Percentiles rank a stretch among this genome's conserved stretches.
Conservation (phyloP, 2,888 invertebrate genomes). For the Stenoptilia bipunctidactyla region DNA sequence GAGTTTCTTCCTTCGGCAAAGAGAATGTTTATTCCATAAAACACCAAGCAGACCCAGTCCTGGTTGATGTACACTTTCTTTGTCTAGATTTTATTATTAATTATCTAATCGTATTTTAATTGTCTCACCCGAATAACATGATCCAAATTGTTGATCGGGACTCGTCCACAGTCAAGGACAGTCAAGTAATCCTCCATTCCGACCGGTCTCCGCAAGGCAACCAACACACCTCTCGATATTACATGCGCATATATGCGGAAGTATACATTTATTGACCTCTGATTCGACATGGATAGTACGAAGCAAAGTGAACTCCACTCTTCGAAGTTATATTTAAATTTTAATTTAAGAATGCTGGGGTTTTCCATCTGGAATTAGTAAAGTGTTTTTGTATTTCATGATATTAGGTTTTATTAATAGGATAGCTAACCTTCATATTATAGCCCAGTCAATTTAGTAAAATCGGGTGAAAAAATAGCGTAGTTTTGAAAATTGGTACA, state of each 20-base stretch:
- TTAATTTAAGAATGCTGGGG: constrained; percentile 35
- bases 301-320: constrained; percentile 45
- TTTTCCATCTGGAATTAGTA: constrained; percentile 41
- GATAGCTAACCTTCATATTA: no score
- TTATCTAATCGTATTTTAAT: constrained; percentile 3
- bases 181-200: constrained; percentile 32
- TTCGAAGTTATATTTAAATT: constrained; percentile 35
- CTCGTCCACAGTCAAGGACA: constrained; percentile 50
- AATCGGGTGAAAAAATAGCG: no score
- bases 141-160: constrained; percentile 60
- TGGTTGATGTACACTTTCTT: no score
- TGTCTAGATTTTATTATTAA: background rate
- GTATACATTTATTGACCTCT: constrained; percentile 36
- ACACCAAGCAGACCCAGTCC: no score
- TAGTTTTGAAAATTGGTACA: no score
- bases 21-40: no score
- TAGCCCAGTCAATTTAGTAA: no score
- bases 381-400: no score
- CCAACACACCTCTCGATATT: constrained; percentile 36
- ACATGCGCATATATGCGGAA: constrained; percentile 35
- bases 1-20: no score
- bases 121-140: constrained; percentile 59
- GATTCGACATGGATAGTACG: constrained; percentile 45
- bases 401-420: no score
- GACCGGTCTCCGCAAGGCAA: constrained; percentile 37